These are phyloP conservation scores for Aplidium turbinatum DNA, from an alignment of 23 tunicate genomes.

Conservation along the genomic window DNA sequence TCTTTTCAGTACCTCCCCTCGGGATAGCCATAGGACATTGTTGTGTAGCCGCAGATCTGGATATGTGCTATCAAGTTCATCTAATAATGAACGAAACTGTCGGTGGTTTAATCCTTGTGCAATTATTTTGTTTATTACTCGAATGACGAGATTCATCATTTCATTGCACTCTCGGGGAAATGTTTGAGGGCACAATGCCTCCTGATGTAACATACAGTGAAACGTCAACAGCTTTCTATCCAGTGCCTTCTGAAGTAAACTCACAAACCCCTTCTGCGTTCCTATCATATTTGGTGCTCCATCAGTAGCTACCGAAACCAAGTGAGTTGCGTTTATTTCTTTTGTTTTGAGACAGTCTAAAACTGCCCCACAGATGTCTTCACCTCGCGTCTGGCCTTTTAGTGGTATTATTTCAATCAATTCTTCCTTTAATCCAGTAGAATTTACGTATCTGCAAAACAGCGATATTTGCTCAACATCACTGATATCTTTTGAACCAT, in stretches of 20 bases:
- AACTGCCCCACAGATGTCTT: constrained; percentile 46
- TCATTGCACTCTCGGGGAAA: constrained; percentile 39
- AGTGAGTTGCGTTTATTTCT: constrained; percentile 33
- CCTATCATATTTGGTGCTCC: constrained; percentile 54
- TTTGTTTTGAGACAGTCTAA: constrained; percentile 33
- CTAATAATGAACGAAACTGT: constrained; percentile 26
- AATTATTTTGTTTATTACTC: constrained; percentile 39
- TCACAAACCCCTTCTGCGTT: constrained; percentile 26
- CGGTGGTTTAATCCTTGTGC: constrained; percentile 42
- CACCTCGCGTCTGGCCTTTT: constrained; percentile 37
- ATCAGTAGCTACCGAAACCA: constrained; percentile 55
- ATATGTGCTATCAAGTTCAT: constrained; percentile 48
- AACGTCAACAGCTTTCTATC: constrained; percentile 40
- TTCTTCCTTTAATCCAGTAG: constrained; percentile 39
- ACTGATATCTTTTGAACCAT: constrained; percentile 39
- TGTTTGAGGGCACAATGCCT: constrained; percentile 41
- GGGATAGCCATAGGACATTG: constrained; percentile 46
- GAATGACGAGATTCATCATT: constrained; percentile 41
- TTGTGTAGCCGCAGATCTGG: constrained; percentile 40
- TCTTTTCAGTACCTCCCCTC: constrained; percentile 46
- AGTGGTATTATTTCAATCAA: constrained; percentile 34
- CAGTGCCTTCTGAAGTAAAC: constrained; percentile 46
- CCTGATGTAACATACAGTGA: constrained; percentile 41
- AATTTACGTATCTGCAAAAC: constrained; percentile 43
- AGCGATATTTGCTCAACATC: constrained; percentile 45